Conservation (phyloP, 1,140 invertebrate genomes). For the Zaprionus ornatus region DNA sequence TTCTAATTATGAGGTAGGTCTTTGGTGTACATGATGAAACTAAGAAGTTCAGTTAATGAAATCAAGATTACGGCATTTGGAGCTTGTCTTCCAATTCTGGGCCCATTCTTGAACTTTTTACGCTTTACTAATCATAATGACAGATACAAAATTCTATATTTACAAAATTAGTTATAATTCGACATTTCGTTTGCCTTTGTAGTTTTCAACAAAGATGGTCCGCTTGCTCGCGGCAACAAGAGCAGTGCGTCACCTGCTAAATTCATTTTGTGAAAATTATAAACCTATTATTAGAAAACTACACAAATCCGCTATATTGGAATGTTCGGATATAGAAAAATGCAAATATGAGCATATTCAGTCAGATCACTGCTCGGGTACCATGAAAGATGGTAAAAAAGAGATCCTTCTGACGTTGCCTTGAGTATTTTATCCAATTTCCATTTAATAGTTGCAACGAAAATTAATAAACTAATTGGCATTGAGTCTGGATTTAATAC, state of each 20-base stretch:
- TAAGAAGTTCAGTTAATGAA: not conserved
- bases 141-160: not conserved
- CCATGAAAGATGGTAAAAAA: slow-evolving; percentile 30
- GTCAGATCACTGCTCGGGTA: slow-evolving; percentile 34
- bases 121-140: not conserved
- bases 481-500: slow-evolving; percentile 59
- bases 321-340: not conserved
- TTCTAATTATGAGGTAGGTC: not conserved
- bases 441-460: slow-evolving; percentile 40
- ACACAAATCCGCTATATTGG: not conserved
- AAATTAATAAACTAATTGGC: slow-evolving; percentile 58
- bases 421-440: not conserved
- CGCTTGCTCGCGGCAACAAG: not conserved
- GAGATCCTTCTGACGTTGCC: rapidly evolving
- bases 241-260: not conserved
- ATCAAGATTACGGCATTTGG: not conserved
- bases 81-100: not conserved
- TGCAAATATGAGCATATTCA: not conserved
- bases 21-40: not conserved
- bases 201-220: not conserved
- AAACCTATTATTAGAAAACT: not conserved
- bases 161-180: not conserved
- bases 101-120: not conserved
- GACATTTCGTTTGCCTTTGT: not conserved
- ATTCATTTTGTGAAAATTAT: not conserved